A percentile compares a stretch with the other conserved stretches of the same genome.
Evolutionary conservation across 2,113 vertebrate species (phyloP).

Genomic region (Callospermophilus lateralis): DNA sequence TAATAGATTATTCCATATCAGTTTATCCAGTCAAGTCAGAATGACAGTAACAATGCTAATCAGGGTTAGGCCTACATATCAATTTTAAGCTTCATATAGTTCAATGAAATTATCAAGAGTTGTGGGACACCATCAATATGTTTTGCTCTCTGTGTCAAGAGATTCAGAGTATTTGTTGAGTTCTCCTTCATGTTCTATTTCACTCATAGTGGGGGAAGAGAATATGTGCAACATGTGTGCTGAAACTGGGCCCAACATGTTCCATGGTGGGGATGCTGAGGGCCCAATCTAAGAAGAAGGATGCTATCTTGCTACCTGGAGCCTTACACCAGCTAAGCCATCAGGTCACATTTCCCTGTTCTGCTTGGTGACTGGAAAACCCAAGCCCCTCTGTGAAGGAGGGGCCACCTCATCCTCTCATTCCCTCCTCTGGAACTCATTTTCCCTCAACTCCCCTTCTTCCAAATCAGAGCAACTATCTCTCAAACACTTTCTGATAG

Average conservation of each 20-base stretch:
- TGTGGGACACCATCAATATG: slow-evolving; percentile 85
- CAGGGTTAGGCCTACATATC: slow-evolving; percentile 83
- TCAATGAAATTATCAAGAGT: slow-evolving; percentile 85
- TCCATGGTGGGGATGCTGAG: background rate
- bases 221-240: fast-evolving
- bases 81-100: slow-evolving; percentile 78
- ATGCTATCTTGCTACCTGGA: background rate
- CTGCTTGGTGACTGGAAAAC: background rate
- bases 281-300: background rate
- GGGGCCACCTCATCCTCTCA: too few species aligned
- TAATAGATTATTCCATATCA: slow-evolving; percentile 89
- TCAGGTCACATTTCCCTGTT: background rate
- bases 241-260: background rate
- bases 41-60: slow-evolving; percentile 88
- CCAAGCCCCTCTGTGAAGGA: background rate
- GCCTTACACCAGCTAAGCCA: background rate
- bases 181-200: slow-evolving; percentile 81
- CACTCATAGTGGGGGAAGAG: background rate
- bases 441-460: background rate
- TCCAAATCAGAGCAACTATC: background rate
- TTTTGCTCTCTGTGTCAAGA: slow-evolving; percentile 88
- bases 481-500: background rate
- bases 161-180: slow-evolving; percentile 82
- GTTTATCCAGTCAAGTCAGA: slow-evolving; percentile 87
- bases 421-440: background rate